Evolutionary conservation across 1,140 invertebrate genomes (phyloP).

Genomic region (Dendrolimus kikuchii): DNA sequence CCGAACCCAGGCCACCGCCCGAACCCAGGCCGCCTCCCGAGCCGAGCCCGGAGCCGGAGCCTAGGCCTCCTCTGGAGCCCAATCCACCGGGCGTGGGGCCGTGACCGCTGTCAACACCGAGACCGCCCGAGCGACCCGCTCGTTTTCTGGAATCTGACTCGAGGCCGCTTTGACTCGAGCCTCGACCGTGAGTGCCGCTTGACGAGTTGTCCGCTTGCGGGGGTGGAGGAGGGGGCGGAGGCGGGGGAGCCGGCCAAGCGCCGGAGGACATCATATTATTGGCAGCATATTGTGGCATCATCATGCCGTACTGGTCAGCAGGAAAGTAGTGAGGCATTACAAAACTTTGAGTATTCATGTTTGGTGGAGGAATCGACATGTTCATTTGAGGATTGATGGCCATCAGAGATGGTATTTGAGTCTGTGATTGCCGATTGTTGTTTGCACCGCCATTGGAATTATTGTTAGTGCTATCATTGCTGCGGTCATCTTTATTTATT

Average conservation of each 20-base stretch:
- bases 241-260: constrained; percentile 45
- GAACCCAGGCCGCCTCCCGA: constrained; percentile 24
- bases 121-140: constrained; percentile 43
- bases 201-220: constrained; percentile 26
- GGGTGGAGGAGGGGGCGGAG: constrained; percentile 52
- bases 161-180: constrained; percentile 45
- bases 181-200: constrained; percentile 38
- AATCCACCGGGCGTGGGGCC: constrained; percentile 22
- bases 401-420: constrained; percentile 55
- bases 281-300: constrained; percentile 38
- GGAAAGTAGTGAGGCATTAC: constrained; percentile 54
- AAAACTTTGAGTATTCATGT: constrained; percentile 44
- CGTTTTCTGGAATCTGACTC: constrained; percentile 67
- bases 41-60: constrained; percentile 20
- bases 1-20: constrained; percentile 14
- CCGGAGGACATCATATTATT: constrained; percentile 31
- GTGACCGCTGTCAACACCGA: constrained; percentile 33
- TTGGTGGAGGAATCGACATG: constrained; percentile 44
- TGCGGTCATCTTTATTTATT: constrained; percentile 12
- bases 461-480: constrained; percentile 19
- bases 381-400: constrained; percentile 56
- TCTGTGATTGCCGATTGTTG: constrained; percentile 23
- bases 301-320: constrained; percentile 54
- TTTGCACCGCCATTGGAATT: constrained; percentile 20
- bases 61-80: constrained; percentile 21